These are phyloP conservation scores for Cremastobaeus sp. DNA, from an alignment of 2,888 invertebrate genomes.

Conservation along the genomic window DNA sequence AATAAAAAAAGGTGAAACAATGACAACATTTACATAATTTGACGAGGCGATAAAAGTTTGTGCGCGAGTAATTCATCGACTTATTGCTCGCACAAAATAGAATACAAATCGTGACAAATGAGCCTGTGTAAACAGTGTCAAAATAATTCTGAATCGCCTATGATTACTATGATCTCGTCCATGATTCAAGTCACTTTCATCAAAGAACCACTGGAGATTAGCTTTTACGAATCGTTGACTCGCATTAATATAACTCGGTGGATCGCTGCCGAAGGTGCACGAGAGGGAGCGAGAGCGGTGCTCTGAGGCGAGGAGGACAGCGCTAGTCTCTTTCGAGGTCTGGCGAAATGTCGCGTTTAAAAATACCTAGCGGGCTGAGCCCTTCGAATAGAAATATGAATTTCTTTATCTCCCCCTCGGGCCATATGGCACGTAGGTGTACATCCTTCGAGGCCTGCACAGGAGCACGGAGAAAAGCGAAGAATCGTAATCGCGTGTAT, in stretches of 20 bases:
- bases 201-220: slow-evolving; percentile 61
- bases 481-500: slow-evolving; percentile 56
- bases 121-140: slow-evolving; percentile 60
- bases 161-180: slow-evolving; percentile 59
- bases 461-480: slow-evolving; percentile 64
- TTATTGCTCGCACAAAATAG: slow-evolving; percentile 54
- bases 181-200: slow-evolving; percentile 59
- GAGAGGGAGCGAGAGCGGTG: slow-evolving; percentile 21
- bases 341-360: slow-evolving; percentile 65
- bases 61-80: slow-evolving; percentile 56
- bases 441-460: slow-evolving; percentile 64
- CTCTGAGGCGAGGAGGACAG: slow-evolving; percentile 25
- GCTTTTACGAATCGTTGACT: slow-evolving; percentile 62
- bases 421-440: slow-evolving; percentile 71
- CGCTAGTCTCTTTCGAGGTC: slow-evolving; percentile 45
- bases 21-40: slow-evolving; percentile 51
- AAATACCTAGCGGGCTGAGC: slow-evolving; percentile 66
- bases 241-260: slow-evolving; percentile 60
- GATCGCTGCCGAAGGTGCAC: slow-evolving; percentile 23
- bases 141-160: slow-evolving; percentile 58
- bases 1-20: slow-evolving; percentile 39
- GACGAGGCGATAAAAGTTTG: slow-evolving; percentile 57
- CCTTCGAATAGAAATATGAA: slow-evolving; percentile 73
- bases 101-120: slow-evolving; percentile 60
- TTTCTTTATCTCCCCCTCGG: slow-evolving; percentile 71